These are phyloP conservation scores for Drosophila infuscata DNA, from an alignment of 2,888 invertebrate species.

Conservation along the genomic window DNA sequence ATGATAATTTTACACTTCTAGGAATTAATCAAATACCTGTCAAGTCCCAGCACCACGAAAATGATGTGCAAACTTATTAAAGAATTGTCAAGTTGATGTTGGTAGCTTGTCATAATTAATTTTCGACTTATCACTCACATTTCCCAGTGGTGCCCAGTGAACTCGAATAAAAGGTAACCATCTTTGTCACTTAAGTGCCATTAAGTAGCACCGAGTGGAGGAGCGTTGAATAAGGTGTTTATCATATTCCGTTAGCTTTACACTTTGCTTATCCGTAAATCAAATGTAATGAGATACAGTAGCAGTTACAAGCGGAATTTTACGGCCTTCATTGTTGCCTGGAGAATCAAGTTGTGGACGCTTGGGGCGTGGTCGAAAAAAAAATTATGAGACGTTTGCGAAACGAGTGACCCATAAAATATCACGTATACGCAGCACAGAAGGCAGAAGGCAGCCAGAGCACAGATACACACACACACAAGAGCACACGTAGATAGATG, in stretches of 20 bases:
- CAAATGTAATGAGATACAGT: slow-evolving; percentile 59
- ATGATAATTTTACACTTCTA: not conserved
- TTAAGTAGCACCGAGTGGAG: slow-evolving; percentile 6
- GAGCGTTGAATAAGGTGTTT: slow-evolving; percentile 41
- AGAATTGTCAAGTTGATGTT: not conserved
- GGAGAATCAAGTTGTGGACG: slow-evolving; percentile 40
- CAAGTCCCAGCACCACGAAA: not conserved
- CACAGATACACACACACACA: not conserved
- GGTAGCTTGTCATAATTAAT: not conserved
- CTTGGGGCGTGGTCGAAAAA: slow-evolving; percentile 32
- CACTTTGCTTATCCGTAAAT: slow-evolving; percentile 57
- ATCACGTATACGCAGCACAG: slow-evolving; percentile 70
- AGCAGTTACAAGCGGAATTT: slow-evolving; percentile 31
- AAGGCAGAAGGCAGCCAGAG: slow-evolving; percentile 19
- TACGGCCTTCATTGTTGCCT: slow-evolving; percentile 48
- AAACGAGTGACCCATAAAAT: slow-evolving; percentile 76
- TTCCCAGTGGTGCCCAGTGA: not conserved
- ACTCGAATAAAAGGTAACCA: not conserved
- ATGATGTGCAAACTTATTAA: not conserved
- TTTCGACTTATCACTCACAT: not conserved
- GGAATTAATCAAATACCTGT: not conserved
- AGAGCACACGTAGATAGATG: slow-evolving; percentile 50
- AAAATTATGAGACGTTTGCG: slow-evolving; percentile 48
- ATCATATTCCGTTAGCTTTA: slow-evolving; percentile 30
- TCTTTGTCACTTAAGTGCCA: slow-evolving; percentile 17